phyloP scores from a whole-genome alignment of 2,888 invertebrate species.

The Caenorhabditis sp. region DNA sequence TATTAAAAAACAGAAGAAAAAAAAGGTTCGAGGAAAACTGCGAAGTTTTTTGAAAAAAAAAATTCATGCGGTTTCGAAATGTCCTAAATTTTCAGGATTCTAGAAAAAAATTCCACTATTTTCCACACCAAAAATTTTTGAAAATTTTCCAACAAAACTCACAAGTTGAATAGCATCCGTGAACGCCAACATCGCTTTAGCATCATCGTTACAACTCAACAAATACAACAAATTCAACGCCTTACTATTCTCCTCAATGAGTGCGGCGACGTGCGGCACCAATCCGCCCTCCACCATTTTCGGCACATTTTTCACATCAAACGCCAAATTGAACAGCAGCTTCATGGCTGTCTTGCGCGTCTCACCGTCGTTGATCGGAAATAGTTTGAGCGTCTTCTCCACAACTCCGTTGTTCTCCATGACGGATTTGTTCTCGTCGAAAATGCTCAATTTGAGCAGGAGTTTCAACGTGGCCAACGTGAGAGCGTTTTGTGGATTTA shows the following conservation, averaged over 20 bases:
- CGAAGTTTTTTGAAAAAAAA: too few relatives aligned
- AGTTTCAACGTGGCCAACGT: slow-evolving; percentile 74
- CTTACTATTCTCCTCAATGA: slow-evolving; percentile 74
- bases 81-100: too few relatives aligned
- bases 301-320: slow-evolving; percentile 85
- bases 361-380: slow-evolving; percentile 73
- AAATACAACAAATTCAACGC: slow-evolving; percentile 79
- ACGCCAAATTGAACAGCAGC: slow-evolving; percentile 92
- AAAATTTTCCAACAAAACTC: too few relatives aligned
- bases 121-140: too few relatives aligned
- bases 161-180: slow-evolving; percentile 86
- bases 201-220: slow-evolving; percentile 91
- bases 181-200: slow-evolving; percentile 89
- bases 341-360: slow-evolving; percentile 36
- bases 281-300: slow-evolving; percentile 89
- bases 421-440: slow-evolving; percentile 89
- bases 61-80: too few relatives aligned
- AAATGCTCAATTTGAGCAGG: slow-evolving; percentile 91
- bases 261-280: slow-evolving; percentile 86
- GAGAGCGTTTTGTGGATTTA: slow-evolving; percentile 7
- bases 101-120: too few relatives aligned
- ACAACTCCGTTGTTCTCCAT: slow-evolving; percentile 85
- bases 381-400: slow-evolving; percentile 83
- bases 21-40: too few relatives aligned
- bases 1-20: too few relatives aligned